Conservation (phyloP, 2,113 vertebrate species). For the Ceyx margarethae region DNA sequence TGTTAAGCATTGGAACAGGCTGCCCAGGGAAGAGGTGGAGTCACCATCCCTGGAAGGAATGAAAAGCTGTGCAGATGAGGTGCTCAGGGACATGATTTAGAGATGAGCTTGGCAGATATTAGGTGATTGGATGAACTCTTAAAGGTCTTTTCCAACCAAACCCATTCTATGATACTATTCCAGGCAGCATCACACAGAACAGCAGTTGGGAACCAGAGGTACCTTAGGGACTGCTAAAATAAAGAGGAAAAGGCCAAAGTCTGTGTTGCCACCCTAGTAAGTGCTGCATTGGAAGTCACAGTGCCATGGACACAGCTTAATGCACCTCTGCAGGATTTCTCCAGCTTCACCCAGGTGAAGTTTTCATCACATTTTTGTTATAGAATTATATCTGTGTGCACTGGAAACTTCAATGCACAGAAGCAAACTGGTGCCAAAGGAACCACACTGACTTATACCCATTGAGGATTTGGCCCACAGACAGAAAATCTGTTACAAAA, state of each 20-base stretch:
- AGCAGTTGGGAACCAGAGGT: background rate
- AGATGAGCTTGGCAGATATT: background rate
- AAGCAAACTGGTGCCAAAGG: background rate
- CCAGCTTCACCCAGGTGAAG: background rate
- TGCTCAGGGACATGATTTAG: background rate
- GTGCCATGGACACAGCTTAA: background rate
- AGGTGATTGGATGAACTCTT: background rate
- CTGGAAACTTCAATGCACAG: rapidly evolving
- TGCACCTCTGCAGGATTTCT: background rate
- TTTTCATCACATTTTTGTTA: background rate
- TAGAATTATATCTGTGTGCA: background rate
- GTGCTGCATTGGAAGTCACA: rapidly evolving
- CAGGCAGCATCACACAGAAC: background rate
- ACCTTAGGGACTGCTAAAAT: background rate
- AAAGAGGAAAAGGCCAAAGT: background rate
- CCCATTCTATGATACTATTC: background rate
- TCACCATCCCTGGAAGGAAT: background rate
- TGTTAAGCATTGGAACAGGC: background rate
- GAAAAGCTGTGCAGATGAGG: background rate
- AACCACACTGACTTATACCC: background rate
- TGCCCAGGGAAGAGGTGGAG: too few relatives aligned
- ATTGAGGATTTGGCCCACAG: background rate
- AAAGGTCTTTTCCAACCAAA: background rate
- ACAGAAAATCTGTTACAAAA: background rate
- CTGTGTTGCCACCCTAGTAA: background rate